Percentiles rank a stretch among this genome's conserved stretches.
Evolutionary conservation across 2,797 vertebrate genomes (phyloP).

Genomic region (Silurus aristotelis): DNA sequence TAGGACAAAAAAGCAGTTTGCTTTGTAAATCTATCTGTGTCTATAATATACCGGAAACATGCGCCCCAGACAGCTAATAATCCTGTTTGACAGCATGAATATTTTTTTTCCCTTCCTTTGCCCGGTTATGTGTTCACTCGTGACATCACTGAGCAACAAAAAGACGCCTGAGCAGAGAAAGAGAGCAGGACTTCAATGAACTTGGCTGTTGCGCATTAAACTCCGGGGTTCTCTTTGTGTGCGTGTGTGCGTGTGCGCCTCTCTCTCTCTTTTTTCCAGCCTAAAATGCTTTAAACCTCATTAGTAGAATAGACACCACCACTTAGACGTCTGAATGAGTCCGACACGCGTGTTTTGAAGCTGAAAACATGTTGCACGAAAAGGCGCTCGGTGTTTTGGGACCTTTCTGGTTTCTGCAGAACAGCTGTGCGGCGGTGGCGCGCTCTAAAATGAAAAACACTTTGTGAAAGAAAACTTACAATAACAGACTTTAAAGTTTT

Average conservation of each 20-base stretch:
- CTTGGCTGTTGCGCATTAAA: conserved; percentile 5
- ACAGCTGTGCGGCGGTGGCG: conserved; percentile 41
- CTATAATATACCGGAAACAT: conserved; percentile 32
- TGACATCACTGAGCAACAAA: conserved; percentile 85
- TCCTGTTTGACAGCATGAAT: conserved; percentile 35
- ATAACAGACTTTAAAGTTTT: not conserved
- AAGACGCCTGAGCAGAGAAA: conserved; percentile 69
- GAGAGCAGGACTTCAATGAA: conserved; percentile 51
- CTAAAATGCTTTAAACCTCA: no score
- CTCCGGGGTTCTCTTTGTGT: not conserved
- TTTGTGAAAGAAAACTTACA: conserved; percentile 1
- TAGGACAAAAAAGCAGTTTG: not conserved
- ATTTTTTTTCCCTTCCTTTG: not conserved
- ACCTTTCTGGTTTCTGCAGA: conserved; percentile 53
- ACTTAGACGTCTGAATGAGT: not conserved
- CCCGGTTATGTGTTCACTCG: conserved; percentile 53
- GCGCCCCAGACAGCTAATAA: conserved; percentile 36
- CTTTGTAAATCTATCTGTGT: conserved; percentile 21
- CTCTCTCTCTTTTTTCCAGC: not conserved
- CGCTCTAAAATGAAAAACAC: conserved; percentile 28
- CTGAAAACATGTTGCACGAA: conserved; percentile 65
- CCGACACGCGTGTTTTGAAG: not conserved
- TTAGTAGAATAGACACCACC: not conserved
- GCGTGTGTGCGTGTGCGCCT: no score
- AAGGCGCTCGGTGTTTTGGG: conserved; percentile 64